Evolutionary conservation across 2,113 vertebrate species (phyloP), one percentile per base, ranked within the genome.

Genomic region (Empidonax alnorum): DNA sequence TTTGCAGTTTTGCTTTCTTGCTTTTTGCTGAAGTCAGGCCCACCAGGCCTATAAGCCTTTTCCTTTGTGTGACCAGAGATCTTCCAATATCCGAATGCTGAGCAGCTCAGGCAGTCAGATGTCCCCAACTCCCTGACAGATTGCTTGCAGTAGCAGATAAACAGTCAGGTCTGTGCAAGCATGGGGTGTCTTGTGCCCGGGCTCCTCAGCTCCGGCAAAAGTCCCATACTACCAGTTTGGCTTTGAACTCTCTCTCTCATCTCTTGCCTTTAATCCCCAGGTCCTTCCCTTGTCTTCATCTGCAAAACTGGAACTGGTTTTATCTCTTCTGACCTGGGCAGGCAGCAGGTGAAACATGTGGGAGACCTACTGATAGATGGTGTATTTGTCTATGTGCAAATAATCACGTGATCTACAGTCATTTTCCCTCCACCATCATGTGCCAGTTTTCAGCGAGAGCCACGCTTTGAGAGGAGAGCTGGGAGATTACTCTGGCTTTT

Each of bases 391-490:
- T 59, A 42, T 0, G 2, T 52, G 27, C 8, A 75, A 91, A 61
- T 21, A 59, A 42, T 42, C 41, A 47, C 46, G 27, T 9, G 16
- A 35, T 37, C 31, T 58, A 10, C 56, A 69, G 44, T 5, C 21
- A 19, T 1, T 75, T 83, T 44, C 41, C 59, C 61, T 59, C 21
- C 52, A 22, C 21, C 0, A 0, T 19, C 33, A 14, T 3, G 3
- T 61, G 39, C 19, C 82, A 55, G 35, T 39, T 81, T 73, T 49
- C 68, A 33, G 55, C n/a, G 35, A 84, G 79, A 84, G 22, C 19
- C 35, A 53, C 0, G 0, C 24, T 89, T 67, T 41, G 41, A 31
- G 2, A 65, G 49, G 30, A 84, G 28, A 87, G 15, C 50, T 63
- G 55, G 55, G 42, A 85, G n/a, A 53, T 7, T 5, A 14, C 17